phyloP scores from a whole-genome alignment of 2,888 invertebrate genomes.

The Dione vanillae region DNA sequence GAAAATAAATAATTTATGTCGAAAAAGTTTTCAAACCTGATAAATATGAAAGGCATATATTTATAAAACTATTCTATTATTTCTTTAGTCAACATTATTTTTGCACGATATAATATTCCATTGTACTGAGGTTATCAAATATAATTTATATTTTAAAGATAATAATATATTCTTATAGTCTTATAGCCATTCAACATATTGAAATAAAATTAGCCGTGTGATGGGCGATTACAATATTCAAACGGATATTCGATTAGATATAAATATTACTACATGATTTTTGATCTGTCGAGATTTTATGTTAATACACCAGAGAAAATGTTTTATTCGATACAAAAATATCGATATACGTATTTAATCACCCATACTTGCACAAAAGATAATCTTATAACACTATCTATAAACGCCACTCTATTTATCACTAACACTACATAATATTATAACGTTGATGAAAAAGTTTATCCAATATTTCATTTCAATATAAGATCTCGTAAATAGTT shows the following conservation, averaged over 20 bases:
- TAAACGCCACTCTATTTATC: not conserved
- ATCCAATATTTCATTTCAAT: constrained; percentile 52
- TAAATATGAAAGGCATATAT: constrained; percentile 51
- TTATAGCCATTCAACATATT: constrained; percentile 16
- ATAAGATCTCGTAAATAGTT: constrained; percentile 59
- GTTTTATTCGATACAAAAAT: not conserved
- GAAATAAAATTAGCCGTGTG: constrained; percentile 1
- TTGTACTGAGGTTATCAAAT: constrained; percentile 22
- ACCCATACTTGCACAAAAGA: constrained; percentile 1
- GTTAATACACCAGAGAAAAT: not conserved
- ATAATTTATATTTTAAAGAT: constrained; percentile 17
- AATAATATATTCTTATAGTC: constrained; percentile 17
- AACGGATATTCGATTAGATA: not conserved
- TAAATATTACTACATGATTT: not conserved
- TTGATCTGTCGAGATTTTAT: not conserved
- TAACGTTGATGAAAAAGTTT: constrained; percentile 59
- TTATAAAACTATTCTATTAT: constrained; percentile 56
- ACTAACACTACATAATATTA: constrained; percentile 4
- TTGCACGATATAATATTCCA: constrained; percentile 28
- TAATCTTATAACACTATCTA: constrained; percentile 3
- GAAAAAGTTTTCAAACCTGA: not conserved
- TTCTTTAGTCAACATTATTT: constrained; percentile 59
- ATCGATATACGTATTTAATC: not conserved
- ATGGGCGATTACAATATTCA: constrained; percentile 4
- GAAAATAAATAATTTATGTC: constrained; percentile 2